Conservation (phyloP, 2,888 invertebrate species). For the Dysmachus trigonus region DNA sequence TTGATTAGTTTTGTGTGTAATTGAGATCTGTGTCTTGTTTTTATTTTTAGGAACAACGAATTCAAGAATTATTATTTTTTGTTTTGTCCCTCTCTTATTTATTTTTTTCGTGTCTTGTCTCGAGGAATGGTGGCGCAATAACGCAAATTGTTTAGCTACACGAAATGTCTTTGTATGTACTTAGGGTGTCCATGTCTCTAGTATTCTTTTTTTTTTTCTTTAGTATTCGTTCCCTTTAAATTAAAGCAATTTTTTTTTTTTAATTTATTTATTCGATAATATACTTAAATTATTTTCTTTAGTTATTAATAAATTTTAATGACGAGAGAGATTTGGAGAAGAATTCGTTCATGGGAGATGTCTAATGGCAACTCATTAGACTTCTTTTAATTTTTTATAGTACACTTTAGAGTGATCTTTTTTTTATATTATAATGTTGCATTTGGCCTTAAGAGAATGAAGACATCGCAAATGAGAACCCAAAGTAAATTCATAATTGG, state of each 20-base stretch:
- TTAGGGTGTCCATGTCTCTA: constrained; percentile 23
- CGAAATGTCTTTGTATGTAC: constrained; percentile 5
- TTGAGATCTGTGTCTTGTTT: constrained; percentile 25
- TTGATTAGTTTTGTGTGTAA: constrained; percentile 32
- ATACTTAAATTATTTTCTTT: constrained; percentile 34
- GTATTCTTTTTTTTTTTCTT: constrained; percentile 14
- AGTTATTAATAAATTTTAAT: not conserved
- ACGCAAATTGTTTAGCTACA: not conserved
- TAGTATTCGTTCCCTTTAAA: constrained; percentile 8
- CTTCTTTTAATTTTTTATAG: not conserved
- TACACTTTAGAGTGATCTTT: not conserved
- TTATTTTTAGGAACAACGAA: constrained; percentile 22
- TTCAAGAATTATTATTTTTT: not conserved
- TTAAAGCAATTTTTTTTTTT: not conserved
- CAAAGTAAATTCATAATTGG: not conserved
- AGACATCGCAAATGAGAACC: not conserved
- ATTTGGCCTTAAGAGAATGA: not conserved
- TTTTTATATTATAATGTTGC: not conserved
- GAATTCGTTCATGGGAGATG: not conserved
- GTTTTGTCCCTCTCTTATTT: not conserved
- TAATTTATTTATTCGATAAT: constrained; percentile 30
- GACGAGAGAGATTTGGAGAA: not conserved
- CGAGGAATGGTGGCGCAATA: not conserved
- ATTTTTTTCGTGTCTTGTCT: constrained; percentile 11
- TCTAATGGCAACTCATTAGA: not conserved